Evolutionary conservation across 2,113 vertebrate genomes (phyloP).

Genomic region (Phaethon lepturus): DNA sequence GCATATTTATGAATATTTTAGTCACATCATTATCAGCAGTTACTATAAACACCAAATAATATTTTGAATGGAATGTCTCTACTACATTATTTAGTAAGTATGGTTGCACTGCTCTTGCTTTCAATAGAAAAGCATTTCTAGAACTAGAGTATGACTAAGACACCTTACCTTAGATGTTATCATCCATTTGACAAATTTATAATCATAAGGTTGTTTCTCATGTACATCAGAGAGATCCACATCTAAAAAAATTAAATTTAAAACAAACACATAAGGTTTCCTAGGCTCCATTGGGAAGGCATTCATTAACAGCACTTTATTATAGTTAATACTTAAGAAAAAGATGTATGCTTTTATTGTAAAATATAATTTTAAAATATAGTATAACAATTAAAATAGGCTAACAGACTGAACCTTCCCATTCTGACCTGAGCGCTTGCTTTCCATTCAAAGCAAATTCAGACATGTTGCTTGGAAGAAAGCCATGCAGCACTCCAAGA

Average conservation of each 20-base stretch:
- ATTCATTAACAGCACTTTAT: not conserved
- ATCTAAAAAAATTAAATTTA: constrained; percentile 74
- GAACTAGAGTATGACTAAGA: not conserved
- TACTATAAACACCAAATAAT: not conserved
- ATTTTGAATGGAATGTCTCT: not conserved
- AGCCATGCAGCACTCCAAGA: not conserved
- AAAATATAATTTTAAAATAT: not conserved
- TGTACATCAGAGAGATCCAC: constrained; percentile 84
- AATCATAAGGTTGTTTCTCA: constrained; percentile 87
- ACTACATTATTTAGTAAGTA: not conserved
- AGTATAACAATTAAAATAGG: not conserved
- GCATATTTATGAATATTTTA: not conserved
- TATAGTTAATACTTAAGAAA: not conserved
- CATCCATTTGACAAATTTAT: constrained; percentile 98
- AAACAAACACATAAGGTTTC: not conserved
- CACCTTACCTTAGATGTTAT: constrained; percentile 88
- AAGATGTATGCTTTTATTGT: not conserved
- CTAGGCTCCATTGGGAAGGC: not conserved
- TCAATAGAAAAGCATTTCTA: not conserved
- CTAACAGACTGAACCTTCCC: not conserved
- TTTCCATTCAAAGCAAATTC: not conserved
- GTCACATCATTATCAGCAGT: not conserved
- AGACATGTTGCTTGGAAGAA: not conserved
- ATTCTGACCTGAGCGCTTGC: not conserved
- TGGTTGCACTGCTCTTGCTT: not conserved